A percentile compares a stretch with the other conserved stretches of the same genome.
Evolutionary conservation across 2,113 vertebrate genomes (phyloP).

Genomic region (Micronycteris hirsuta): DNA sequence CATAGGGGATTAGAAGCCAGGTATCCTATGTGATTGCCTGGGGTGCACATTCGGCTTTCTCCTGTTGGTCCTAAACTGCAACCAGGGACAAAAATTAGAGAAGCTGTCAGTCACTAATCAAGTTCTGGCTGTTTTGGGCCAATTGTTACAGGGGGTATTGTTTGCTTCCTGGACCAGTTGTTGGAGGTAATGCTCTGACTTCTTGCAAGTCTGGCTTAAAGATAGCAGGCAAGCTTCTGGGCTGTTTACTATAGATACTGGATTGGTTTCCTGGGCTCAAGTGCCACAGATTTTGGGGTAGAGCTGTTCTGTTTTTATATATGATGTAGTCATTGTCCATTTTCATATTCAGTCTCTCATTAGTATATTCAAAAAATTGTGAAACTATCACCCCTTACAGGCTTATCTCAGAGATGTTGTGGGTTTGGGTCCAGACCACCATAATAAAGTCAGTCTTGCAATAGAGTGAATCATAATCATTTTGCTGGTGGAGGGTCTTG

Average conservation of each 20-base stretch:
- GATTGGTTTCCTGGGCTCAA: neutral
- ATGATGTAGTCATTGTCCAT: neutral
- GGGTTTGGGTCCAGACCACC: too few relatives aligned
- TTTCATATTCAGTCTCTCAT: neutral
- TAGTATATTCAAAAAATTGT: too few relatives aligned
- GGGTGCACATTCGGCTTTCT: neutral
- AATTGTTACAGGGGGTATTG: too few relatives aligned
- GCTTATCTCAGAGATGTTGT: too few relatives aligned
- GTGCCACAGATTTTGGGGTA: neutral
- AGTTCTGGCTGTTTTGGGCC: neutral
- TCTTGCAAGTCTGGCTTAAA: neutral
- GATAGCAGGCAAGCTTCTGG: neutral
- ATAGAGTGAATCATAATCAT: neutral
- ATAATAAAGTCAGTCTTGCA: neutral
- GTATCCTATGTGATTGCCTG: neutral
- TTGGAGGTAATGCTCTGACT: neutral
- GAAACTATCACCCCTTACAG: too few relatives aligned
- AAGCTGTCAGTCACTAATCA: neutral
- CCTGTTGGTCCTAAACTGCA: neutral
- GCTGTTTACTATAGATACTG: neutral
- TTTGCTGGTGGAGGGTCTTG: too few relatives aligned
- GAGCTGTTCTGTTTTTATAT: neutral
- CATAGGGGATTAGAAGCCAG: neutral
- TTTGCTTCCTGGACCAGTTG: neutral
- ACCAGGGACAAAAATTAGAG: neutral